phyloP scores from a whole-genome alignment of 2,797 vertebrate genomes.

The Premnoplex brunnescens region DNA sequence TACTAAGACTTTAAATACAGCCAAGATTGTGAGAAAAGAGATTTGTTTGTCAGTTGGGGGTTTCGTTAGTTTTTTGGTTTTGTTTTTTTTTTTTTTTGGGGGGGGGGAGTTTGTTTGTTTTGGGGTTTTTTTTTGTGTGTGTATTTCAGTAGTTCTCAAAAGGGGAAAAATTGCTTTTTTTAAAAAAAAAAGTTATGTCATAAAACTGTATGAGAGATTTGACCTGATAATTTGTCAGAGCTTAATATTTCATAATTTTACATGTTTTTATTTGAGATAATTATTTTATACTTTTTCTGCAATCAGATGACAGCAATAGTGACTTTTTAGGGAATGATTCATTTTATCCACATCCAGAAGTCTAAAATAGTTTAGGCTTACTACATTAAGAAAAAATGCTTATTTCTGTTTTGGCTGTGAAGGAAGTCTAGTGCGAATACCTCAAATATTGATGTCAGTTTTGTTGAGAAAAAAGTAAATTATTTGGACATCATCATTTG shows the following conservation, averaged over 20 bases:
- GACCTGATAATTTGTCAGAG: not conserved
- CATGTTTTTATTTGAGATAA: not conserved
- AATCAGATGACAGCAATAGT: not conserved
- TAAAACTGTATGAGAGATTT: not conserved
- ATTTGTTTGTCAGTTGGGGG: not conserved
- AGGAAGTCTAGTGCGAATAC: not conserved
- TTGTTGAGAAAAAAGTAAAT: not conserved
- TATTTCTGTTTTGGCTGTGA: not conserved
- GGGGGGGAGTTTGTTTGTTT: too few relatives aligned
- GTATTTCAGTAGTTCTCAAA: not conserved
- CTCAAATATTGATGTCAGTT: not conserved
- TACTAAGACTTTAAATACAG: not conserved
- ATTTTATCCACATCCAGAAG: not conserved
- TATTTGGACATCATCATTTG: fast-evolving
- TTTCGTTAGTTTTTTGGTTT: not conserved
- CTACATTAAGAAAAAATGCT: not conserved
- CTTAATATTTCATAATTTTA: not conserved
- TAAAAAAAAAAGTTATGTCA: not conserved
- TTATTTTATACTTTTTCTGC: not conserved
- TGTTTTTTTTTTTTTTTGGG: too few relatives aligned
- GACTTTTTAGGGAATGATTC: not conserved
- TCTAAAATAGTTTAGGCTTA: not conserved
- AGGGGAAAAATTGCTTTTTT: not conserved
- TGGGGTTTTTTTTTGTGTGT: not conserved
- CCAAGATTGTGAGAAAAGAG: not conserved